Evolutionary conservation across 2,888 invertebrate species (phyloP), one percentile per base, ranked within the genome.

Genomic region (Drosophila flavopinicola): DNA sequence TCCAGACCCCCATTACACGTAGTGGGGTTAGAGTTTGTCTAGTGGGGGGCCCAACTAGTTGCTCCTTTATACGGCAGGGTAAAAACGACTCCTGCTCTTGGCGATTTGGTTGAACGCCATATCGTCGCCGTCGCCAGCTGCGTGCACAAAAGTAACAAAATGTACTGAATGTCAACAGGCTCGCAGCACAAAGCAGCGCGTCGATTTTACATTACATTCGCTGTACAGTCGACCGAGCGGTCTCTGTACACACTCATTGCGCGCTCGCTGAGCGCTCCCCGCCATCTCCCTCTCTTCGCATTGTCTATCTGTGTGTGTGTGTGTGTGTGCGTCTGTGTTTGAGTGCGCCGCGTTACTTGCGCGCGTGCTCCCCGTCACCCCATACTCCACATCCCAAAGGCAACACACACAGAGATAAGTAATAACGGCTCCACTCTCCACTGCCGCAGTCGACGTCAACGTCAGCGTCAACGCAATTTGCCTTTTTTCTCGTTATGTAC

Each of bases 131-230:
- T 66, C 63, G 66, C 60, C 57, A 69, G 82, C 80, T 80, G 80
- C 80, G 87, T 84, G 88, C 88, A 88, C 85, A 76, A 88, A 90
- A 90, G 91, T 90, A 90, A 90, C 90, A 90, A 89, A 88, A 87
- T 90, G 91, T 91, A 91, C 91, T 91, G 91, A 91, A 90, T 80
- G 85, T 73, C 82, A 90, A 85, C 90, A 91, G 91, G 91, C 88
- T 84, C 75, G 15, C 91, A 91, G 91, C 64, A 64, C 60, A 24
- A 38, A 39, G 63, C 45, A 80, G 85, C 60, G 77, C 63, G 73
- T 63, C 65, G 86, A 80, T 84, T 88, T 90, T 91, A 90, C 91
- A 91, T 87, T 89, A 89, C 90, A 89, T 85, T 72, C 75, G 65
- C 72, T 74, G 86, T 82, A 76, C 78, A 69, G 56, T 78, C 70